Conservation (phyloP, 2,797 vertebrate genomes). For the Champsocephalus gunnari region DNA sequence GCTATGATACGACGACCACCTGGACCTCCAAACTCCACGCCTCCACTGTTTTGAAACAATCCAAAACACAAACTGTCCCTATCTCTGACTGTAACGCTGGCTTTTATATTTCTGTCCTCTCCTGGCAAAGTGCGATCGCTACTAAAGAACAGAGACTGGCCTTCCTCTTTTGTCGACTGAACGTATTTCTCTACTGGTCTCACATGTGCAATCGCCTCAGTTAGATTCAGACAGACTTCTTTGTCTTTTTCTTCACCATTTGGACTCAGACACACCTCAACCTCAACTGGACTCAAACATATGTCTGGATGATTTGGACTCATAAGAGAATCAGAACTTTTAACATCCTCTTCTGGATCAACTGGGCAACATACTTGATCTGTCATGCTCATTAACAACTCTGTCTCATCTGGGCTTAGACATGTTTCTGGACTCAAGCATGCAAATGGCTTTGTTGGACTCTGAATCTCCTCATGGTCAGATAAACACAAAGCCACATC, state of each 20-base stretch:
- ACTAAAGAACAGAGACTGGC: not conserved
- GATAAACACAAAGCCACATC: constrained; percentile 18
- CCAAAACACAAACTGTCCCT: not conserved
- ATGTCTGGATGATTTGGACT: constrained; percentile 8
- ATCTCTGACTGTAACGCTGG: not conserved
- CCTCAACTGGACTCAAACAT: constrained; percentile 20
- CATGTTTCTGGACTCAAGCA: not conserved
- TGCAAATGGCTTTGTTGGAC: not conserved
- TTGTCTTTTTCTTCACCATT: not conserved
- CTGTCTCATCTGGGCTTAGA: constrained; percentile 7
- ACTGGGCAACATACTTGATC: constrained; percentile 11
- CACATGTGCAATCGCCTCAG: constrained; percentile 9
- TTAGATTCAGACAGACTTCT: constrained; percentile 25
- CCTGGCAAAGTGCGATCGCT: not conserved
- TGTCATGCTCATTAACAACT: not conserved
- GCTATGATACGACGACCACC: not conserved
- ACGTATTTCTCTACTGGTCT: constrained; percentile 38
- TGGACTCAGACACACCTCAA: not conserved
- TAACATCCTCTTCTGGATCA: constrained; percentile 1
- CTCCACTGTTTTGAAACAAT: not conserved
- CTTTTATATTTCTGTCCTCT: not conserved
- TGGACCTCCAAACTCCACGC: not conserved
- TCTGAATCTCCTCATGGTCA: not conserved
- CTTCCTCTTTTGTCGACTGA: constrained; percentile 33
- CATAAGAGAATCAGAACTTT: constrained; percentile 1